phyloP scores from a whole-genome alignment of 1,140 invertebrate genomes.

The Drosophila punjabiensis region DNA sequence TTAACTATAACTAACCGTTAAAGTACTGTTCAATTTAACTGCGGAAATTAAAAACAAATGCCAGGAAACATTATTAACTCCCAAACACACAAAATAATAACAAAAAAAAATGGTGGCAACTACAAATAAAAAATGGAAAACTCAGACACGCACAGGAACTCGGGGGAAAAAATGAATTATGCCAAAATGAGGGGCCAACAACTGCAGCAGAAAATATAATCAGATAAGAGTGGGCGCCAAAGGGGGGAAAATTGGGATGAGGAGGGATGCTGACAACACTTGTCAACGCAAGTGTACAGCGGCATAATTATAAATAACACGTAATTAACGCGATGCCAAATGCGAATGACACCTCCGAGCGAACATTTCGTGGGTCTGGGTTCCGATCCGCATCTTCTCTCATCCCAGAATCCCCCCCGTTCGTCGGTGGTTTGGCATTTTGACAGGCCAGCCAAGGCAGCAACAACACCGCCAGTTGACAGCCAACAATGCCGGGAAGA shows the following conservation, averaged over 20 bases:
- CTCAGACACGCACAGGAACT: constrained; percentile 45
- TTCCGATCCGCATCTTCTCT: constrained; percentile 13
- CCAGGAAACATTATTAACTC: constrained; percentile 56
- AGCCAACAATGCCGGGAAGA: constrained; percentile 59
- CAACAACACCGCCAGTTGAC: constrained; percentile 44
- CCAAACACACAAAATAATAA: constrained; percentile 35
- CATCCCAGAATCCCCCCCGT: constrained; percentile 5
- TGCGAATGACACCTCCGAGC: constrained; percentile 75
- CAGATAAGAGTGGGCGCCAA: not conserved
- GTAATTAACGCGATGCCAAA: constrained; percentile 81
- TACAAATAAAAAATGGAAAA: constrained; percentile 30
- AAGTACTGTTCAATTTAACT: constrained; percentile 23
- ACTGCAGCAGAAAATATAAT: constrained; percentile 36
- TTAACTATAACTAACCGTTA: constrained; percentile 1
- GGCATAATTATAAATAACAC: constrained; percentile 83
- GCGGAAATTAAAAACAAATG: constrained; percentile 57
- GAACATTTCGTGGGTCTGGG: constrained; percentile 22
- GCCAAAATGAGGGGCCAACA: constrained; percentile 26
- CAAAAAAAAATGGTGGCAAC: not conserved
- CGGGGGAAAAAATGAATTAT: constrained; percentile 60
- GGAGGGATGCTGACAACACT: constrained; percentile 69
- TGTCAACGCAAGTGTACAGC: constrained; percentile 78
- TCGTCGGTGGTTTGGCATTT: constrained; percentile 48
- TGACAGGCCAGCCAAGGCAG: constrained; percentile 63
- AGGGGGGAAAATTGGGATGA: constrained; percentile 1